Base-by-base conservation (phyloP, 2,797 vertebrate species). In the Melanogrammus aeglefinus region DNA sequence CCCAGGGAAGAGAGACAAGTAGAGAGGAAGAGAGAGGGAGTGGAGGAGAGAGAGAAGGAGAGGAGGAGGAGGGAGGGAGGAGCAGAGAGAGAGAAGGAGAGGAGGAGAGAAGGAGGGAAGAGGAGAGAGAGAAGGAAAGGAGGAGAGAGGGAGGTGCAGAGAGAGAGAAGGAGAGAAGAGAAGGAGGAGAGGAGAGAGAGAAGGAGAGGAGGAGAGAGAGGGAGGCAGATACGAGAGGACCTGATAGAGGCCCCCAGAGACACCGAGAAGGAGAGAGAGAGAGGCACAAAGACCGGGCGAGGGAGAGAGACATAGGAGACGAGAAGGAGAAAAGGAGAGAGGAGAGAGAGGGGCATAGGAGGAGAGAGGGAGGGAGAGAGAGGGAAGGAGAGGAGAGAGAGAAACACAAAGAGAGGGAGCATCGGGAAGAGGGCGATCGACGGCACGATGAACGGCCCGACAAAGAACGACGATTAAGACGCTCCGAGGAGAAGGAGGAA, bases 31-130 rank as follows among this genome's bases (percentile, higher is more conserved):
- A 18, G 75, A 36, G 72, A 77, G 9, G 87, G 92, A 93, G 41
- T 81, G 91, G 36, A 3, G 4, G 47, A 57, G 51, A 88, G 24
- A 31, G 72, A 13, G 29, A 38, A 47, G 93, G 86, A 9, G 93
- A 33, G 94, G 16, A 87, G 91, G 88, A 86, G 41, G 81, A 86
- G 89, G 85, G 44, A 78, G 82, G 84, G 86, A 66, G 63, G 82
- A 77, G 76, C 77, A 74, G 82, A 91, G 36, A 81, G 81, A 86
- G 10, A 88, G 57, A 33, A 13, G 80, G 84, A 87, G 92, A 93
- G 44, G 83, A 86, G 39, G 92, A 75, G 10, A 91, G 78, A 79
- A 94, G 94, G 57, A 87, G 91, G 88, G n/a, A n/a, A 85, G 27
- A 91, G 83, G 85, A 75, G 70, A 81, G 92, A 91, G 73, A 83